Evolutionary conservation across 2,888 invertebrate genomes (phyloP).

Genomic region (Xestia ashworthii): DNA sequence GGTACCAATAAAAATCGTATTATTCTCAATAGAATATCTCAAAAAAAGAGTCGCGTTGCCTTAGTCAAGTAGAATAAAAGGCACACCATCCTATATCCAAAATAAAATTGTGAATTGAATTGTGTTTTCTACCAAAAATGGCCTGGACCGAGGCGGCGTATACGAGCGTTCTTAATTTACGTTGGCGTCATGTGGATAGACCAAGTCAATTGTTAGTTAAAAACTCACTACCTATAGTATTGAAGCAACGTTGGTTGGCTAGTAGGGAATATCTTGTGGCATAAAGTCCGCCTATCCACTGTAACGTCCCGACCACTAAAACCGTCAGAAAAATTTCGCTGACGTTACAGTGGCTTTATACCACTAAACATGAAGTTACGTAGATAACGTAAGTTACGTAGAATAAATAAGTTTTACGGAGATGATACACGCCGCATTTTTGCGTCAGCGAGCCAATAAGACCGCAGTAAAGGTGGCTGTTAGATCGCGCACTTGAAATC

Average conservation of each 20-base stretch:
- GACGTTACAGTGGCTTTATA: too few relatives aligned
- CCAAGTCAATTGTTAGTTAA: slow-evolving; percentile 21
- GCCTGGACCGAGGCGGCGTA: rapidly evolving
- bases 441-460: not conserved
- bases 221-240: not conserved
- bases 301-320: too few relatives aligned
- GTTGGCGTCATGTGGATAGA: not conserved
- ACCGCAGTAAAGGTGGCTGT: not conserved
- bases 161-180: not conserved
- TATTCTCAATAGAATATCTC: not conserved
- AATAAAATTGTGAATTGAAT: not conserved
- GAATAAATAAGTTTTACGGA: not conserved
- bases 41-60: not conserved
- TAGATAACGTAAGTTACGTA: too few relatives aligned
- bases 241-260: not conserved
- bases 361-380: not conserved
- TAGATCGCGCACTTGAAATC: not conserved
- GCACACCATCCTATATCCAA: not conserved
- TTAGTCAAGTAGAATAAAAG: not conserved
- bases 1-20: not conserved
- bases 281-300: not conserved
- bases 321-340: too few relatives aligned
- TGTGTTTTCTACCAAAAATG: slow-evolving; percentile 7
- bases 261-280: not conserved
- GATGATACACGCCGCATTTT: not conserved